Evolutionary conservation across 2,797 vertebrate species (phyloP).

Genomic region (Neosilurus hyrtlii): DNA sequence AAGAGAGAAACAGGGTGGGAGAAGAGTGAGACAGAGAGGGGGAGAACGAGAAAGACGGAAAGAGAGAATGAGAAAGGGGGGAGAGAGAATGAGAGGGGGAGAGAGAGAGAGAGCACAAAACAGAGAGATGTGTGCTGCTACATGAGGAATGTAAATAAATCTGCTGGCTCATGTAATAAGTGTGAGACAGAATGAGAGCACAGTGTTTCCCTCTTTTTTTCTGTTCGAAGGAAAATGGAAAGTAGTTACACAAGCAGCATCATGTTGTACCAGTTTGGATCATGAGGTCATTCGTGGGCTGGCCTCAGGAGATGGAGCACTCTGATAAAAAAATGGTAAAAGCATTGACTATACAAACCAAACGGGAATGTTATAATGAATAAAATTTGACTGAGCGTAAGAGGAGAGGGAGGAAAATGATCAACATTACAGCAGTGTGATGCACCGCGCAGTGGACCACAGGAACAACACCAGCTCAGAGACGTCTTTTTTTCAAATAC

Average conservation of each 20-base stretch:
- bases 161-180: constrained; percentile 10
- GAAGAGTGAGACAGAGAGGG: too few species aligned
- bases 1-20: too few species aligned
- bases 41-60: too few species aligned
- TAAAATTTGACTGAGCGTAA: background rate
- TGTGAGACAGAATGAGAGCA: constrained; percentile 21
- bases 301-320: background rate
- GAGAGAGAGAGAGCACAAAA: background rate
- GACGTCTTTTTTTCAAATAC: background rate
- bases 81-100: background rate
- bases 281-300: background rate
- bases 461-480: background rate
- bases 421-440: background rate
- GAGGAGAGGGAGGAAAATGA: background rate
- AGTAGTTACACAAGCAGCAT: background rate
- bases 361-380: background rate
- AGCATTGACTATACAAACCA: background rate
- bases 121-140: background rate
- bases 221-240: background rate
- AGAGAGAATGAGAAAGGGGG: too few species aligned
- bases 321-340: background rate
- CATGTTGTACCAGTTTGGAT: background rate
- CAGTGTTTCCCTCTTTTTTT: background rate
- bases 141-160: background rate
- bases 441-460: background rate